Evolutionary conservation across 2,113 vertebrate genomes (phyloP), one percentile per base, ranked within the genome.

Genomic region (Microcebus tavaratra): DNA sequence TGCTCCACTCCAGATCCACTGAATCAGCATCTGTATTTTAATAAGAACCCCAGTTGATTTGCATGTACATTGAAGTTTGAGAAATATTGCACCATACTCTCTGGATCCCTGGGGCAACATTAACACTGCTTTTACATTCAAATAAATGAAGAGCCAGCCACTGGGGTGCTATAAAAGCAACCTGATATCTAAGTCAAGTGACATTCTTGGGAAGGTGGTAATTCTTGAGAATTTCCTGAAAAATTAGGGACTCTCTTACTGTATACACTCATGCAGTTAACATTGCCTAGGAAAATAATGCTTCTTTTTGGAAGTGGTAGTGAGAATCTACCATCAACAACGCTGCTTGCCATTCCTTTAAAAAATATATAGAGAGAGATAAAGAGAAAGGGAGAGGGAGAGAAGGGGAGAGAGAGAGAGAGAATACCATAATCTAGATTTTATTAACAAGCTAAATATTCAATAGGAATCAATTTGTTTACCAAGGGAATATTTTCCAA

Each of bases 81-180:
- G 89, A 91, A 93, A 89, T 87, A 91, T 23, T 72, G 45, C 17
- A 3, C 15, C 34, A 9, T 72, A 76, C 68, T 59, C 27, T 59
- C 20, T 17, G 79, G 55, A 8, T 95, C 95, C 91, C 95, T n/a
- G 48, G 78, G 78, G 93, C 39, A 17, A 45, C 65, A 79, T 91
- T 85, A 95, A 67, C 93, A 79, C 31, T 82, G 93, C 78, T 97
- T 96, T 96, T 96, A 88, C 63, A 67, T 82, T 84, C 61, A 63
- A 68, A 83, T 94, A 91, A 94, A 97, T 89, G 97, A 97, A 91
- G 61, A 89, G 61, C 73, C 25, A 29, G 91, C 50, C 93, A 42
- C 79, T 6, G 63, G 57, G 79, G 79, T 29, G 29, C 68, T 36
- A 25, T 97, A 70, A 97, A 72, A 67, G 34, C n/a, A 18, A 55